These are phyloP conservation scores for Ochropleura plecta DNA, from an alignment of 2,888 invertebrate species.

Conservation along the genomic window DNA sequence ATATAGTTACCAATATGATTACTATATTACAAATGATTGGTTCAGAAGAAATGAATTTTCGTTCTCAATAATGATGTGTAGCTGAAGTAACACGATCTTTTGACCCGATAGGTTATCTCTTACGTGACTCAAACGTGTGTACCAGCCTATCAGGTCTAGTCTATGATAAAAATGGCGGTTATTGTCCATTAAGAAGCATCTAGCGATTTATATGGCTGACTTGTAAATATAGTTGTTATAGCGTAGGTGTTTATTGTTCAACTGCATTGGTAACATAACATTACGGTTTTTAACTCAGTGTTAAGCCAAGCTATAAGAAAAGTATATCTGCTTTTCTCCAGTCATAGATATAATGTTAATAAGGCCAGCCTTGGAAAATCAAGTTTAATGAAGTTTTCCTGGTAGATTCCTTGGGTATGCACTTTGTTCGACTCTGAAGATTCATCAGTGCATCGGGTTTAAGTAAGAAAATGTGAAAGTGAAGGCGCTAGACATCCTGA, in stretches of 20 bases:
- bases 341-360: background rate
- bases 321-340: background rate
- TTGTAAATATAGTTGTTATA: background rate
- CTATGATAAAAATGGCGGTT: conserved; percentile 16
- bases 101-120: conserved; percentile 54
- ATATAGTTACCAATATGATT: too few species aligned
- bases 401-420: background rate
- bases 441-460: background rate
- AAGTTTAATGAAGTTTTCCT: background rate
- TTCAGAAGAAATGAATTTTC: conserved; percentile 1
- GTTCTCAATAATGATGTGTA: conserved; percentile 12
- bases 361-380: background rate
- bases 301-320: background rate
- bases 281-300: background rate
- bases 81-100: conserved; percentile 21
- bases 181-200: conserved; percentile 1
- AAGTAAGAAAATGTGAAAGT: background rate
- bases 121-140: conserved; percentile 49
- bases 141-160: conserved; percentile 7
- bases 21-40: background rate
- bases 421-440: background rate
- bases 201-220: background rate
- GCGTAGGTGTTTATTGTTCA: background rate
- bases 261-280: background rate
- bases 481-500: too few species aligned